Evolutionary conservation across 2,888 invertebrate genomes (phyloP).

Genomic region (Unio delphinus): DNA sequence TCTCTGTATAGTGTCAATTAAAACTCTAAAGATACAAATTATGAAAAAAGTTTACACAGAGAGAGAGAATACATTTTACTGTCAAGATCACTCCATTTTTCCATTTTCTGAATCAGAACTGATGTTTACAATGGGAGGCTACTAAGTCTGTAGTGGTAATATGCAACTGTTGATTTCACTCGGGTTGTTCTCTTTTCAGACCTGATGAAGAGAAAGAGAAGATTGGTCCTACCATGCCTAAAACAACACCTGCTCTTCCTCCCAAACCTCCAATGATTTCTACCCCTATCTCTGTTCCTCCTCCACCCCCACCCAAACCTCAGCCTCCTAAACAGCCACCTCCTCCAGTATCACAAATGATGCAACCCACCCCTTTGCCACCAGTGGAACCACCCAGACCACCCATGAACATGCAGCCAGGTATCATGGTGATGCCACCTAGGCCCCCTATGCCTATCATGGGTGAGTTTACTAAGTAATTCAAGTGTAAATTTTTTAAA

Average conservation of each 20-base stretch:
- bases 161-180: neutral
- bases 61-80: too few species aligned
- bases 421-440: constrained; percentile 59
- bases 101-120: too few species aligned
- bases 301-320: constrained; percentile 48
- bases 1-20: too few species aligned
- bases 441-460: constrained; percentile 57
- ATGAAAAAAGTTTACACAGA: too few species aligned
- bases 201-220: constrained; percentile 98
- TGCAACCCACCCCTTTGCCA: constrained; percentile 58
- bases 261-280: constrained; percentile 2
- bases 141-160: too few species aligned
- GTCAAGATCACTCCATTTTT: too few species aligned
- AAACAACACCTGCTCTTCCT: constrained; percentile 41
- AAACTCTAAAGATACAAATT: too few species aligned
- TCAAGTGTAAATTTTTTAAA: neutral
- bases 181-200: constrained; percentile 39
- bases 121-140: too few species aligned
- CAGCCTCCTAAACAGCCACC: constrained; percentile 60
- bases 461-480: constrained; percentile 30
- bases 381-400: constrained; percentile 47
- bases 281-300: constrained; percentile 9
- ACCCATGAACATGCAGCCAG: constrained; percentile 70
- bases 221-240: constrained; percentile 84
- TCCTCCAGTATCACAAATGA: constrained; percentile 10